Conservation (phyloP, 2,888 invertebrate species). For the Synergus laeviventris region DNA sequence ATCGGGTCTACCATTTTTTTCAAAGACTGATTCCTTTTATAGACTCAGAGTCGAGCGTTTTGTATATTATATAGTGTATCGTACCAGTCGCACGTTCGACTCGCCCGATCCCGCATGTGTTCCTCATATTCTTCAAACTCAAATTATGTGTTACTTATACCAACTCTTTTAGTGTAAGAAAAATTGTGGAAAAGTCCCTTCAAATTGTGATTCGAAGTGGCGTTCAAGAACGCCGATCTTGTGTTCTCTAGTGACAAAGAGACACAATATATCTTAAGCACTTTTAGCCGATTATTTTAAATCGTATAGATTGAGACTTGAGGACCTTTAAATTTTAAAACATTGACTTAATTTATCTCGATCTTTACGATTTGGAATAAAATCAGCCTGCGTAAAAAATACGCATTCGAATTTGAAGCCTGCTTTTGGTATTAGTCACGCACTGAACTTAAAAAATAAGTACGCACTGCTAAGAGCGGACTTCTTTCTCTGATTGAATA, state of each 20-base stretch:
- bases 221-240: neutral
- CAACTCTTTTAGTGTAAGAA: neutral
- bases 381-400: conserved; percentile 11
- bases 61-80: conserved; percentile 35
- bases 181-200: neutral
- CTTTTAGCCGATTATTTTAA: conserved; percentile 4
- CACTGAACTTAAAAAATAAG: conserved; percentile 30
- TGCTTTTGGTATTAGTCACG: conserved; percentile 39
- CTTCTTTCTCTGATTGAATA: neutral
- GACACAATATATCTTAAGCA: neutral
- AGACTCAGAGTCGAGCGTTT: conserved; percentile 43
- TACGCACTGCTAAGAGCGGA: conserved; percentile 36
- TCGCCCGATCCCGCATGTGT: conserved; percentile 21
- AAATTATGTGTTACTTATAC: conserved; percentile 7
- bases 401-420: conserved; percentile 31
- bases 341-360: neutral
- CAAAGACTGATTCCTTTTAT: conserved; percentile 67
- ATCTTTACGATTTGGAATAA: neutral
- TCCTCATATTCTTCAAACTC: neutral
- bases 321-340: neutral
- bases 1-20: conserved; percentile 54
- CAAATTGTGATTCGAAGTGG: conserved; percentile 12
- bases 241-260: conserved; percentile 15
- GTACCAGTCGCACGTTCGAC: conserved; percentile 28
- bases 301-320: neutral